A percentile compares a stretch with the other conserved stretches of the same genome.
These are phyloP conservation scores for Microcebus murinus DNA, from an alignment of 2,113 vertebrate species.

Conservation along the genomic window DNA sequence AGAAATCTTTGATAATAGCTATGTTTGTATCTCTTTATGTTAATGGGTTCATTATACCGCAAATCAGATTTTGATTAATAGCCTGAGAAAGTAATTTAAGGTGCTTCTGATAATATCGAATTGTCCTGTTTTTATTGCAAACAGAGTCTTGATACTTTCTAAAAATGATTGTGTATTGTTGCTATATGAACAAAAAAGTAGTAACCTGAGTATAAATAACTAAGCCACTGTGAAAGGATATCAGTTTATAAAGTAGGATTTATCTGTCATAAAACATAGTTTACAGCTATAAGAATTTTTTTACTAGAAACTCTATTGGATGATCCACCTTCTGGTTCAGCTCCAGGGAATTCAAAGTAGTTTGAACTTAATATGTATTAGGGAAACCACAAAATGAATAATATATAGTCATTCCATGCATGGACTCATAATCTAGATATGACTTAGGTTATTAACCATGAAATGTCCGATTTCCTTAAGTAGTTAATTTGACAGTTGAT, in stretches of 20 bases:
- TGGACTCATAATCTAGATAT: not conserved
- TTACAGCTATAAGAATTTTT: not conserved
- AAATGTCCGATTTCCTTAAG: too few species aligned
- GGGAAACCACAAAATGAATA: conserved; percentile 3
- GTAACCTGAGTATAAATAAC: not conserved
- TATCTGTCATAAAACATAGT: not conserved
- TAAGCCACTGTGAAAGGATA: not conserved
- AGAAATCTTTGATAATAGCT: not conserved
- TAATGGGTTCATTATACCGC: conserved; percentile 45
- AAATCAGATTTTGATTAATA: conserved; percentile 41
- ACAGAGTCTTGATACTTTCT: not conserved
- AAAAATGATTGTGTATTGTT: not conserved
- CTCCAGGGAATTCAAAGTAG: not conserved
- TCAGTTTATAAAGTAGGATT: not conserved
- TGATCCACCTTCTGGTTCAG: not conserved
- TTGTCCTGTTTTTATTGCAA: conserved; percentile 29
- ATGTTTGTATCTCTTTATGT: not conserved
- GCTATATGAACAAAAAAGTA: conserved; percentile 12
- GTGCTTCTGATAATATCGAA: not conserved
- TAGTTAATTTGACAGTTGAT: too few species aligned
- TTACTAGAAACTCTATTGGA: not conserved
- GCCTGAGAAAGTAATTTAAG: conserved; percentile 22
- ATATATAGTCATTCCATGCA: not conserved
- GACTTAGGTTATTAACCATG: not conserved
- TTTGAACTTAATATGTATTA: not conserved